Base-by-base conservation (phyloP, 37 sponge, comb jelly and placozoan genomes). In the Chondrosia reniformis region DNA sequence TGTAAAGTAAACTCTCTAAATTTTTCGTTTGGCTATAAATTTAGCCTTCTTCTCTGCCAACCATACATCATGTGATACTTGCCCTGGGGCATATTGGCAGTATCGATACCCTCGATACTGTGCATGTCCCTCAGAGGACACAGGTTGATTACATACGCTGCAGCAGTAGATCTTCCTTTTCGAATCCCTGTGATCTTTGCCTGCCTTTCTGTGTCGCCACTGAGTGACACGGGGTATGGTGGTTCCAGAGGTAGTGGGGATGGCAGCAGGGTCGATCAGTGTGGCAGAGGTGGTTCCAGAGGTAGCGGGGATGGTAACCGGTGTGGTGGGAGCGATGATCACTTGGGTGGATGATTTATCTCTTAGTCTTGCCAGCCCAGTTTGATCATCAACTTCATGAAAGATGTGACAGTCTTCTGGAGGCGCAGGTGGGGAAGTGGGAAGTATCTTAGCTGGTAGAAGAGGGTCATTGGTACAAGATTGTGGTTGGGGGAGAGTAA, bases 71-170 rank as follows among this genome's bases (percentile, higher is more conserved):
- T 45, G 5, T 24, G 83, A 57, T 9, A 83, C 17, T 33, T 77
- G 78, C 34, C 83, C 83, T 3, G 76, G 66, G 19, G 66, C 49
- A 28, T 76, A 2, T n/a, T 76, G 76, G 49, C 83, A 83, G 76
- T 83, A 83, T 1, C 83, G 21, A 4, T 75, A 30, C 4, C 83
- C 83, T 2, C 65, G 64, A 28, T 63, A 83, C 39, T 83, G 83
- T 12, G 81, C 61, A 66, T 83, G 83, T 4, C 83, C 83, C 38
- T 58, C 52, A 27, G 76, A 46, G 61, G 83, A 42, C 83, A 75
- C 49, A 1, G 76, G 49, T 28, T 83, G 33, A 8, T 45, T 45
- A 42, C 83, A 83, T 49, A 45, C 39, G 12, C 83, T 4, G 45
- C 83, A 83, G 0, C 39, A 24, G 75, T 83, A 83, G 52, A 42